phyloP scores from a whole-genome alignment of 2,113 vertebrate species.

The Nesogale talazaci region DNA sequence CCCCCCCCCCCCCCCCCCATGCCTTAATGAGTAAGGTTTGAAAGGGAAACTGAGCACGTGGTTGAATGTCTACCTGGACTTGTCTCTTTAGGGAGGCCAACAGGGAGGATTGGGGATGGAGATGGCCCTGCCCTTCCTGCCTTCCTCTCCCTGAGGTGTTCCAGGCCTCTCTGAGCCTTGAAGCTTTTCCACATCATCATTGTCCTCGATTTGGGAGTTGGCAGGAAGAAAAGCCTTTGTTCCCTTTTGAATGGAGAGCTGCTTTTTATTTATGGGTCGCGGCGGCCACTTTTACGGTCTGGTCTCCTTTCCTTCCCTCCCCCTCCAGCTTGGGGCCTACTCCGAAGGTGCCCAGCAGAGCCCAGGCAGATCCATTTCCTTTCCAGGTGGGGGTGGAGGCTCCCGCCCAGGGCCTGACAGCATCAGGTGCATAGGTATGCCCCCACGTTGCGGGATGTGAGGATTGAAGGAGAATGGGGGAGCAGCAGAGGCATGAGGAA shows the following conservation, averaged over 20 bases:
- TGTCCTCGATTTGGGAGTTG: constrained; percentile 33
- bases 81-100: not conserved
- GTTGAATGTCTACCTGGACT: not conserved
- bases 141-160: constrained; percentile 34
- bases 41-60: not conserved
- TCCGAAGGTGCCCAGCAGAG: constrained; percentile 43
- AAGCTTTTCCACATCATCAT: constrained; percentile 49
- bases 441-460: not conserved
- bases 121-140: constrained; percentile 3
- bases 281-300: constrained; percentile 25
- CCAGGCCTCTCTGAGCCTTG: not conserved
- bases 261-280: constrained; percentile 21
- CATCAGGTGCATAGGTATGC: no score
- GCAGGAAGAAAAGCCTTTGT: constrained; percentile 69
- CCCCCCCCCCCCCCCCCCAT: no score
- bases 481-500: constrained; percentile 58
- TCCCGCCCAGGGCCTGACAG: no score
- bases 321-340: not conserved
- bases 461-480: not conserved
- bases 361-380: constrained; percentile 36
- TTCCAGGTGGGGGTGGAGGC: not conserved
- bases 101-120: not conserved
- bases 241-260: constrained; percentile 38
- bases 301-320: no score
- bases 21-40: not conserved